Evolutionary conservation across 2,888 invertebrate genomes (phyloP).

Genomic region (Lypha dubia): DNA sequence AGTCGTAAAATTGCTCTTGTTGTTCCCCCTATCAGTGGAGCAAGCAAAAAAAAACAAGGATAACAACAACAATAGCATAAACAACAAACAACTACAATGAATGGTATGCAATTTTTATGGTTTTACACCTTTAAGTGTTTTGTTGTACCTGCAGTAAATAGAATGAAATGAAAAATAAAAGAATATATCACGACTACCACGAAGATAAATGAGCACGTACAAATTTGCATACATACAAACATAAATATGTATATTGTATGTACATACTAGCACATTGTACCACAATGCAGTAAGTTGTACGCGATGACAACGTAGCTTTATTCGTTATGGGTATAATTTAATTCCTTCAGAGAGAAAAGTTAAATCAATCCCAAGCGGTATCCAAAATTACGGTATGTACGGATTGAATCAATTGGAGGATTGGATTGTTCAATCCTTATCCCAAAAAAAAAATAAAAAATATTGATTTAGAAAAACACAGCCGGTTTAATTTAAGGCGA

Average conservation of each 20-base stretch:
- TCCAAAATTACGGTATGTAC: no score
- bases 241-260: no score
- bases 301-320: constrained; percentile 1
- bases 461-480: no score
- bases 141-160: constrained; percentile 36
- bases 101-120: constrained; percentile 57
- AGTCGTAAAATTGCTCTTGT: constrained; percentile 6
- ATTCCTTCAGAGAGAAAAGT: no score
- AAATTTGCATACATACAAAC: neutral
- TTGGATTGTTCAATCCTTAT: no score
- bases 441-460: no score
- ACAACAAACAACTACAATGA: constrained; percentile 47
- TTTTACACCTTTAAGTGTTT: constrained; percentile 67
- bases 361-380: no score
- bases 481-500: no score
- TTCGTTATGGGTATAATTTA: constrained; percentile 16
- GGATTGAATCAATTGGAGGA: no score
- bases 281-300: neutral
- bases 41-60: constrained; percentile 13
- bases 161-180: constrained; percentile 32
- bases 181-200: constrained; percentile 9
- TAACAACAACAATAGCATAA: constrained; percentile 5
- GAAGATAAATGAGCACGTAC: constrained; percentile 11
- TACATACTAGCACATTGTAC: no score
- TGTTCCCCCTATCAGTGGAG: constrained; percentile 27